Conservation (phyloP, 2,113 vertebrate genomes). For the Xiphorhynchus elegans region DNA sequence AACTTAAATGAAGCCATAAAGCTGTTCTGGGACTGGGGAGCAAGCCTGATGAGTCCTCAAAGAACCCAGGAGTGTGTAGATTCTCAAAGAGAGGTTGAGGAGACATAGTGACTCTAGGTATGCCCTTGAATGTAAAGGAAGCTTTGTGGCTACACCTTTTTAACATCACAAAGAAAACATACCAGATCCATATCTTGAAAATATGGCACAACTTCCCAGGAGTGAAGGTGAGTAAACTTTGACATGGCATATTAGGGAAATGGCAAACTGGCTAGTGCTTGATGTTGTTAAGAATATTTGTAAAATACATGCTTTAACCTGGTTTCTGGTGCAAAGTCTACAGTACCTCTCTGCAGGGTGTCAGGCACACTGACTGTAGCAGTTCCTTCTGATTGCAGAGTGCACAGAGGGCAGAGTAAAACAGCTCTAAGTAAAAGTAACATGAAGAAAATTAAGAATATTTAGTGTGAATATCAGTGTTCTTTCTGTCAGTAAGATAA, state of each 20-base stretch:
- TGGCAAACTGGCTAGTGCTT: not conserved
- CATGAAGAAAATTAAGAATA: slow-evolving; percentile 15
- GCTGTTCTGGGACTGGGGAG: not conserved
- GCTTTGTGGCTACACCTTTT: not conserved
- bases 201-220: not conserved
- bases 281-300: not conserved
- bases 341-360: not conserved
- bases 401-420: not conserved
- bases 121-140: not conserved
- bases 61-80: not conserved
- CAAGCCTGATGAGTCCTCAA: not conserved
- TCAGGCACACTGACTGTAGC: not conserved
- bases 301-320: not conserved
- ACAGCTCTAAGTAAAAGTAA: not conserved
- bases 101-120: not conserved
- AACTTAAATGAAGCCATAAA: not conserved
- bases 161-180: not conserved
- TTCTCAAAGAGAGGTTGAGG: not conserved
- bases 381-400: not conserved
- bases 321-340: not conserved
- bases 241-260: not conserved
- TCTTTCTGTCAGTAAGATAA: slow-evolving; percentile 56
- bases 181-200: not conserved
- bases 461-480: slow-evolving; percentile 24
- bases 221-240: not conserved